These are phyloP conservation scores for Ornithoptera priamus DNA, from an alignment of 2,888 invertebrate species.

Conservation along the genomic window DNA sequence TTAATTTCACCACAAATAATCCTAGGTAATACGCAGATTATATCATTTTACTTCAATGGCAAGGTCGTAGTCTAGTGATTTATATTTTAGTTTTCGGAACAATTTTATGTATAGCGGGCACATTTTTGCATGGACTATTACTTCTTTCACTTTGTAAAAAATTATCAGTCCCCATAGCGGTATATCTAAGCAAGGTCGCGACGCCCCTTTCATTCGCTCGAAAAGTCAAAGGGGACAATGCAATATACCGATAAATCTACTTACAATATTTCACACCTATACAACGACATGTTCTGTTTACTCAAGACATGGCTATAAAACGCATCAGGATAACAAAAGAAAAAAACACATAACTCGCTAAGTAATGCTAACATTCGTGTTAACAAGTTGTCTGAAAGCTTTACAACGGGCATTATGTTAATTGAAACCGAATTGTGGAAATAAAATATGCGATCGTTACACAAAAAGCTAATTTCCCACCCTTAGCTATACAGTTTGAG, in stretches of 20 bases:
- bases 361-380: constrained; percentile 59
- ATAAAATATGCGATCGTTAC: constrained; percentile 55
- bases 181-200: constrained; percentile 31
- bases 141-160: constrained; percentile 23
- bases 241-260: constrained; percentile 68
- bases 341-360: constrained; percentile 63
- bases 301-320: constrained; percentile 76
- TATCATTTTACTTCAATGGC: constrained; percentile 72
- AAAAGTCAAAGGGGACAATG: constrained; percentile 57
- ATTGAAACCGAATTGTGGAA: constrained; percentile 72
- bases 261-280: constrained; percentile 75
- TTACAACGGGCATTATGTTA: constrained; percentile 59
- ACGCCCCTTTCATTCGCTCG: constrained; percentile 48
- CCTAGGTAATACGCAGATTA: constrained; percentile 68
- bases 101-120: background rate
- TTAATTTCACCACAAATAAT: constrained; percentile 80
- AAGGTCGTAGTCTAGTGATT: constrained; percentile 55
- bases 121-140: background rate
- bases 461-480: constrained; percentile 69
- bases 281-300: constrained; percentile 67
- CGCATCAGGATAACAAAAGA: constrained; percentile 69
- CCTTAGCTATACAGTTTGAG: constrained; percentile 47
- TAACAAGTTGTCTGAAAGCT: constrained; percentile 50
- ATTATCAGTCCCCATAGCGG: constrained; percentile 36
- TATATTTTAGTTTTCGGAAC: constrained; percentile 39